phyloP scores from a whole-genome alignment of 2,113 vertebrate genomes.

The Erythrolamprus reginae region DNA sequence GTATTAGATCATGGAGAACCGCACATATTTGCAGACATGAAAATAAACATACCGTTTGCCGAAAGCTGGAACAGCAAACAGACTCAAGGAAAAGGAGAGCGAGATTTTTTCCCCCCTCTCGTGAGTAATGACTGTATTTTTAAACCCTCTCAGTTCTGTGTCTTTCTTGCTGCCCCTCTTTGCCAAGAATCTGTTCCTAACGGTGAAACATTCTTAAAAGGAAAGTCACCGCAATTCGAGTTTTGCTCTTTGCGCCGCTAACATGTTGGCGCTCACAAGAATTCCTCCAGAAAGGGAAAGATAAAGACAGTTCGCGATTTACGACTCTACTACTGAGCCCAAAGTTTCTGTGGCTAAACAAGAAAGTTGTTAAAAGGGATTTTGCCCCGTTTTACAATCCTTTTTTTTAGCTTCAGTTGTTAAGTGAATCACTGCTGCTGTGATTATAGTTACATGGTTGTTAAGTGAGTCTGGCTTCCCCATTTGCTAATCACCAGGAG shows the following conservation, averaged over 20 bases:
- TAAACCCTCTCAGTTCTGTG: background rate
- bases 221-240: too few species aligned
- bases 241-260: background rate
- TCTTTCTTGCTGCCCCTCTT: background rate
- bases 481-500: too few species aligned
- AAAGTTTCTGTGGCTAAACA: background rate
- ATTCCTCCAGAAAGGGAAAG: background rate
- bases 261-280: background rate
- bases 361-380: background rate
- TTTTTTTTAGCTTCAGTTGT: background rate
- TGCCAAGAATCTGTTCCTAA: background rate
- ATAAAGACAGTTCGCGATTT: background rate
- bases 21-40: slow-evolving; percentile 9
- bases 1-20: slow-evolving; percentile 28
- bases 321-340: background rate
- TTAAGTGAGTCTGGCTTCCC: too few species aligned
- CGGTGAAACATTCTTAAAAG: background rate
- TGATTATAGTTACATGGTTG: too few species aligned
- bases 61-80: slow-evolving; percentile 8
- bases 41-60: slow-evolving; percentile 23
- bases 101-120: too few species aligned
- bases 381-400: background rate
- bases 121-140: slow-evolving; percentile 17
- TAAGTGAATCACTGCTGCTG: background rate
- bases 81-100: background rate